These are phyloP conservation scores for Tetragnatha montana DNA, from an alignment of 2,888 invertebrate genomes.

Conservation along the genomic window DNA sequence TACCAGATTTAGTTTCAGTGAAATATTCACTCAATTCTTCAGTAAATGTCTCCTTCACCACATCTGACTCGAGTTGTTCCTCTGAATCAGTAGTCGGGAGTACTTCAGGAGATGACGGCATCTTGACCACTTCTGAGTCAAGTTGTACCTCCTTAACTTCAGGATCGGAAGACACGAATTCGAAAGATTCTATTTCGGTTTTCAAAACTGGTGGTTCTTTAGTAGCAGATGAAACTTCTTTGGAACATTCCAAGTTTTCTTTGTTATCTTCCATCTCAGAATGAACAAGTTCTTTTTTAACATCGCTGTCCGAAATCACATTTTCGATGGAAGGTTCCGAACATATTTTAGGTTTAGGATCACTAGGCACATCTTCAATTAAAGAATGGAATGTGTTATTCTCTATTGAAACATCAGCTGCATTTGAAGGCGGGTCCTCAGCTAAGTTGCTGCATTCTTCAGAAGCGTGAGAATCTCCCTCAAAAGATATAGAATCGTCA, in stretches of 20 bases:
- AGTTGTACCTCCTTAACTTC: slow-evolving; percentile 35
- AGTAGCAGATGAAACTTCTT: neutral
- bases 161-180: slow-evolving; percentile 13
- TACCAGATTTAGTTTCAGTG: slow-evolving; percentile 42
- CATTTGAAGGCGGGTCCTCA: neutral
- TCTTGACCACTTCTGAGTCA: slow-evolving; percentile 37
- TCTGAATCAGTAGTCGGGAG: neutral
- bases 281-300: neutral
- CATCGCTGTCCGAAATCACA: neutral
- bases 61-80: neutral
- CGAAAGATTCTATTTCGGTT: slow-evolving; percentile 10
- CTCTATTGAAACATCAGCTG: neutral
- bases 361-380: neutral
- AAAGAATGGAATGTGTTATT: slow-evolving; percentile 17
- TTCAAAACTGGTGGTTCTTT: neutral
- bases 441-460: slow-evolving; percentile 21
- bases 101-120: too few relatives aligned
- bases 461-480: slow-evolving; percentile 30
- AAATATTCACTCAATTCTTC: neutral
- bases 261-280: neutral
- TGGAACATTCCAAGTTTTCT: slow-evolving; percentile 10
- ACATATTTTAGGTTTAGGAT: neutral
- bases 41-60: neutral
- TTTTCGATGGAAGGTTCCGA: neutral
- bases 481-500: slow-evolving; percentile 63